Evolutionary conservation across 2,113 vertebrate genomes (phyloP).

Genomic region (Pristiophorus japonicus): DNA sequence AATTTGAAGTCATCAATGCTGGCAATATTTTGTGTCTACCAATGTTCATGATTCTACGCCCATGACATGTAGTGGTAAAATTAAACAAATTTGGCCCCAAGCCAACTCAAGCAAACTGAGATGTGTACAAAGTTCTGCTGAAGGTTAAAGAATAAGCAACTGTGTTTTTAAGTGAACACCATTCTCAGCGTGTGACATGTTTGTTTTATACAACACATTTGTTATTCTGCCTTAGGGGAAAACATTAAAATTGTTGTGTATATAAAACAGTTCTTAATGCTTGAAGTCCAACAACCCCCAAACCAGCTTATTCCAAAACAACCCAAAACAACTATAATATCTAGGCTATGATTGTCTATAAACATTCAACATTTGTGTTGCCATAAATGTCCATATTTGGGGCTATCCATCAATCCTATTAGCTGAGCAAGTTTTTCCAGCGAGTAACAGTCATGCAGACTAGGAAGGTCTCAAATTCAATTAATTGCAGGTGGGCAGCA

Average conservation of each 20-base stretch:
- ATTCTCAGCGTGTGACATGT: not conserved
- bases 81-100: not conserved
- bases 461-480: not conserved
- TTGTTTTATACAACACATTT: not conserved
- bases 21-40: not conserved
- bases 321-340: not conserved
- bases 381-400: not conserved
- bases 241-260: not conserved
- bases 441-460: not conserved
- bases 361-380: not conserved
- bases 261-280: not conserved
- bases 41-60: not conserved
- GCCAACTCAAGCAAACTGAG: not conserved
- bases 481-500: not conserved
- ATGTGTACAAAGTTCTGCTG: not conserved
- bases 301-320: not conserved
- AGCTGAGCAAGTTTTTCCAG: not conserved
- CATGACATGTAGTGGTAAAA: not conserved
- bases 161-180: not conserved
- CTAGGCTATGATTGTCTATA: not conserved
- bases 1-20: not conserved
- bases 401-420: not conserved
- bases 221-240: not conserved
- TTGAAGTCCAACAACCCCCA: not conserved
- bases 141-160: conserved; percentile 33